A percentile compares a stretch with the other conserved stretches of the same genome.
phyloP scores from a whole-genome alignment of 1,140 invertebrate genomes.

The Aporrectodea caliginosa region DNA sequence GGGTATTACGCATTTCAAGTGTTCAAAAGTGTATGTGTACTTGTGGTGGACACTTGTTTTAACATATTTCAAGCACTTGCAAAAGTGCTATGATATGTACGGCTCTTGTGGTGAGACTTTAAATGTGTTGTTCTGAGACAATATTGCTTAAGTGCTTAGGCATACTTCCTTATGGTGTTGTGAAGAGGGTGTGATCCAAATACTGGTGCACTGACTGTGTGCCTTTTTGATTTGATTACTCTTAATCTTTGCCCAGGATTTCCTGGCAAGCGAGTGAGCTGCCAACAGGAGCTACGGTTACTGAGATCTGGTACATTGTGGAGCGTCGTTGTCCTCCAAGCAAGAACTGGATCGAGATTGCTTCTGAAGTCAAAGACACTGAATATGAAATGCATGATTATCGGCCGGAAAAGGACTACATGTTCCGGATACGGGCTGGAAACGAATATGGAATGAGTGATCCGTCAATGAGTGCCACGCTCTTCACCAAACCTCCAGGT shows the following conservation, averaged over 20 bases:
- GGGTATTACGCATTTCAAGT: too few relatives aligned
- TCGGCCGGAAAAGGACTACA: slow-evolving; percentile 67
- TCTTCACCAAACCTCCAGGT: slow-evolving; percentile 22
- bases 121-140: too few relatives aligned
- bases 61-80: too few relatives aligned
- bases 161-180: too few relatives aligned
- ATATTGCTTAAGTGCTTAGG: too few relatives aligned
- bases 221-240: too few relatives aligned
- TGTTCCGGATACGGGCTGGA: slow-evolving; percentile 93
- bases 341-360: slow-evolving; percentile 44
- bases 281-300: slow-evolving; percentile 46
- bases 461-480: slow-evolving; percentile 66
- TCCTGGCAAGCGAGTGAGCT: slow-evolving; percentile 83
- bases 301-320: slow-evolving; percentile 44
- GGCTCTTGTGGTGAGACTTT: too few relatives aligned
- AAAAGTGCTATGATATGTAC: too few relatives aligned
- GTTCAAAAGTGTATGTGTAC: too few relatives aligned
- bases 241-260: slow-evolving; percentile 55
- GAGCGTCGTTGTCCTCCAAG: slow-evolving; percentile 37
- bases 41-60: too few relatives aligned
- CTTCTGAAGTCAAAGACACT: slow-evolving; percentile 42
- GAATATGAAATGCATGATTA: slow-evolving; percentile 44
- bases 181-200: too few relatives aligned
- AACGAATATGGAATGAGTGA: slow-evolving; percentile 93
- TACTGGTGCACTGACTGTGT: too few relatives aligned